Conservation (phyloP, 2,888 invertebrate species). For the Drosophila melanosoma region DNA sequence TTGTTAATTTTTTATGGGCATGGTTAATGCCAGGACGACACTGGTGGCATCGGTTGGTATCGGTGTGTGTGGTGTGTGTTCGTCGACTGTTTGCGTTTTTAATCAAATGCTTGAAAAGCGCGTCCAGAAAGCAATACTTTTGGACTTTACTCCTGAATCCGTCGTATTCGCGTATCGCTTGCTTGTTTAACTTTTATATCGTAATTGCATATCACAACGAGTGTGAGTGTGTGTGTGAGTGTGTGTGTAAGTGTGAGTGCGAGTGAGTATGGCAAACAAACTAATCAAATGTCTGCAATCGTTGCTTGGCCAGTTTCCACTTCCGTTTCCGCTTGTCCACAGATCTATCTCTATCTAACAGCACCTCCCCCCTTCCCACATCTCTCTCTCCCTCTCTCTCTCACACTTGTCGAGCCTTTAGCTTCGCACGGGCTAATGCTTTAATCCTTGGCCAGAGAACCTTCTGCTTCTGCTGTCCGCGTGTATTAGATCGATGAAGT, state of each 20-base stretch:
- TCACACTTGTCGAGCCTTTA: slow-evolving; percentile 10
- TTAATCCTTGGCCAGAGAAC: slow-evolving; percentile 75
- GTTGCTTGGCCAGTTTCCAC: slow-evolving; percentile 52
- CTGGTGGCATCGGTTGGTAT: not conserved
- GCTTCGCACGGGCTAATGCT: slow-evolving; percentile 79
- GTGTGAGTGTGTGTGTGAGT: not conserved
- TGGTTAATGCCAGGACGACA: slow-evolving; percentile 41
- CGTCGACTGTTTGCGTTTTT: slow-evolving; percentile 81
- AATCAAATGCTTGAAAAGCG: slow-evolving; percentile 75
- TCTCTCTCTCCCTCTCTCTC: slow-evolving; percentile 18
- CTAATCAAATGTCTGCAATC: slow-evolving; percentile 83
- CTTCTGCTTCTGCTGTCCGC: slow-evolving; percentile 61
- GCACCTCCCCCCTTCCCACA: slow-evolving; percentile 19
- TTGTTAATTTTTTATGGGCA: slow-evolving; percentile 76
- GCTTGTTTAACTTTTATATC: slow-evolving; percentile 81
- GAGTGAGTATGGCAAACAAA: slow-evolving; percentile 62
- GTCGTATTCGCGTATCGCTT: slow-evolving; percentile 41
- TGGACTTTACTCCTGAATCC: not conserved
- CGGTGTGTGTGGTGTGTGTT: not conserved
- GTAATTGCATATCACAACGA: slow-evolving; percentile 78
- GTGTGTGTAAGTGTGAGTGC: not conserved
- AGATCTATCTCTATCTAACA: not conserved
- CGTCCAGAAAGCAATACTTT: slow-evolving; percentile 36
- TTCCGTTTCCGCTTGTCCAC: slow-evolving; percentile 47
- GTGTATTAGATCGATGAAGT: slow-evolving; percentile 84